These are phyloP conservation scores for Lordiphosa clarofinis DNA, from an alignment of 1,140 invertebrate genomes.

Conservation along the genomic window DNA sequence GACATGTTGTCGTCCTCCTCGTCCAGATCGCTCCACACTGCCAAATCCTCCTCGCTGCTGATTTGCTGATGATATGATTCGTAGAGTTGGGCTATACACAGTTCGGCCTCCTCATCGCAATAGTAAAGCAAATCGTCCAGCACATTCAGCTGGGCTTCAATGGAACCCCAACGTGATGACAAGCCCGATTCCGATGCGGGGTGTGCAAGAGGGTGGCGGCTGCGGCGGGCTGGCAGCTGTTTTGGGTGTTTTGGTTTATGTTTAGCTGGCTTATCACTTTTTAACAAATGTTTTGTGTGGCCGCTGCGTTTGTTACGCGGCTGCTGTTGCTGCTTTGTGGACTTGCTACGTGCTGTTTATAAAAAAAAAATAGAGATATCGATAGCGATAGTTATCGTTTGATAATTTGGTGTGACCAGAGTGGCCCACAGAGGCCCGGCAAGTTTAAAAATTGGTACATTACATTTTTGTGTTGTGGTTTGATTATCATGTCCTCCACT, in stretches of 20 bases:
- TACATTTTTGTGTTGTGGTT: conserved; percentile 13
- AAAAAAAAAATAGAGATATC: too few relatives aligned
- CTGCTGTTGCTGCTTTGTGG: conserved; percentile 37
- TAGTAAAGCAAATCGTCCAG: conserved; percentile 68
- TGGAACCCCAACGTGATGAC: conserved; percentile 73
- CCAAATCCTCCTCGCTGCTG: conserved; percentile 21
- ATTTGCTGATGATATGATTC: conserved; percentile 41
- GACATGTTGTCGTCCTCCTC: conserved; percentile 52
- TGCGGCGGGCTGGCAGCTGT: conserved; percentile 11
- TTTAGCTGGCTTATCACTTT: conserved; percentile 48
- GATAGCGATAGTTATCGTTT: background rate
- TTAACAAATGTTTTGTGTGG: conserved; percentile 52
- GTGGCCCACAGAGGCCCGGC: too few relatives aligned
- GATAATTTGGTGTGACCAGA: background rate
- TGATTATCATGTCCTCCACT: conserved; percentile 66
- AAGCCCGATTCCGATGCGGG: conserved; percentile 26
- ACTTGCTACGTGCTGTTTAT: conserved; percentile 28
- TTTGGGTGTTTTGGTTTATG: conserved; percentile 30
- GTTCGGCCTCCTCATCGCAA: conserved; percentile 66
- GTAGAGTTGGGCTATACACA: conserved; percentile 59
- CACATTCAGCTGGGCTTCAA: conserved; percentile 68
- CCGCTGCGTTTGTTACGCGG: conserved; percentile 9
- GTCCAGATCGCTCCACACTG: conserved; percentile 58
- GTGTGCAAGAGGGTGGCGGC: conserved; percentile 8
- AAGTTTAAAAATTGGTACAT: too few relatives aligned